These are phyloP conservation scores for Proales similis DNA, from an alignment of 1,140 invertebrate species.

Conservation along the genomic window DNA sequence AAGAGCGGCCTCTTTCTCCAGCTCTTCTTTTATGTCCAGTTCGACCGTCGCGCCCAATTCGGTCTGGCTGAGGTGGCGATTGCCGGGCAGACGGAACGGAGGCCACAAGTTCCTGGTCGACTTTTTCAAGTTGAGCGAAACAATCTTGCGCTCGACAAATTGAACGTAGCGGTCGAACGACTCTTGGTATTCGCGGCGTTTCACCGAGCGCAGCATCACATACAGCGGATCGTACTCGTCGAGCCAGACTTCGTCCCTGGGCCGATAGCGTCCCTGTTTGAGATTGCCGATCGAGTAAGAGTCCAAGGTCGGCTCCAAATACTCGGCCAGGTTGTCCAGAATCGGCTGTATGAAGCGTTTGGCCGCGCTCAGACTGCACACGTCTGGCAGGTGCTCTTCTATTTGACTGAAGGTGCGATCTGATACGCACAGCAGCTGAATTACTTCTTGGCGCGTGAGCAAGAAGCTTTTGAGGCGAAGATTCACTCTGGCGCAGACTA, in stretches of 20 bases:
- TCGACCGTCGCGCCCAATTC: slow-evolving; percentile 58
- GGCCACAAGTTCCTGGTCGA: slow-evolving; percentile 78
- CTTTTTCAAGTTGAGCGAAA: slow-evolving; percentile 43
- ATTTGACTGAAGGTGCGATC: slow-evolving; percentile 91
- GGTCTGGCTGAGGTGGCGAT: slow-evolving; percentile 61
- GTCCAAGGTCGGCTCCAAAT: slow-evolving; percentile 5
- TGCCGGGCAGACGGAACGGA: slow-evolving; percentile 66
- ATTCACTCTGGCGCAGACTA: slow-evolving; percentile 7
- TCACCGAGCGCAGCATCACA: slow-evolving; percentile 77
- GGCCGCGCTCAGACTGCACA: slow-evolving; percentile 74
- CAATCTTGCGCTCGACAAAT: slow-evolving; percentile 45
- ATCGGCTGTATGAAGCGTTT: slow-evolving; percentile 79
- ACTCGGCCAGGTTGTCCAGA: slow-evolving; percentile 61
- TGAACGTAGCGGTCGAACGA: slow-evolving; percentile 69
- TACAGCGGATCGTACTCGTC: slow-evolving; percentile 86
- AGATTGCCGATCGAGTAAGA: not conserved
- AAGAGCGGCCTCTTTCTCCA: slow-evolving; percentile 1
- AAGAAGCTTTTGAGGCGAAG: slow-evolving; percentile 11
- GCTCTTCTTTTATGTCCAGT: not conserved
- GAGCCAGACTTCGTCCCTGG: slow-evolving; percentile 70
- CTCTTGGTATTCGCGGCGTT: slow-evolving; percentile 81
- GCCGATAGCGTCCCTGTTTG: slow-evolving; percentile 27
- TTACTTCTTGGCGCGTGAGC: slow-evolving; percentile 74
- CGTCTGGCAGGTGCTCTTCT: slow-evolving; percentile 86
- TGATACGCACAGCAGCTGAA: slow-evolving; percentile 78